A percentile compares a stretch with the other conserved stretches of the same genome.
Evolutionary conservation across 2,113 vertebrate genomes (phyloP).

Genomic region (Oriolus oriolus): DNA sequence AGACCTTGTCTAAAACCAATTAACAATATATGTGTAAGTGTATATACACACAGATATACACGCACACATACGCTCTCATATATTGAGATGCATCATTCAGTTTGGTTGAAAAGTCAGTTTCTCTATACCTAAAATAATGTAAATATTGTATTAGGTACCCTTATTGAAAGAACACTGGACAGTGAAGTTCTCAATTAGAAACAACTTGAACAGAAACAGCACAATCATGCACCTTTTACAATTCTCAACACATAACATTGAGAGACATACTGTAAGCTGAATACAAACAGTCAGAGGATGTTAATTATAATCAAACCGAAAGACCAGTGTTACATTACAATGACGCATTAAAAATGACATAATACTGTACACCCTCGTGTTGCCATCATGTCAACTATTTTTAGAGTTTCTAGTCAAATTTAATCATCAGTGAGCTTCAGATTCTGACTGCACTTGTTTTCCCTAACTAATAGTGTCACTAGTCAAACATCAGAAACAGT

Average conservation of each 20-base stretch:
- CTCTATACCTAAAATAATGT: neutral
- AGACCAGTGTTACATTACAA: neutral
- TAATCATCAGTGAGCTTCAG: neutral
- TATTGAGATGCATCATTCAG: constrained; percentile 69
- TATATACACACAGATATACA: neutral
- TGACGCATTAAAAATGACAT: neutral
- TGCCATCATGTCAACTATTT: neutral
- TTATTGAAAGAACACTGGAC: constrained; percentile 82
- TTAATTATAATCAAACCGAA: constrained; percentile 22
- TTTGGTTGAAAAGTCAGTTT: constrained; percentile 14
- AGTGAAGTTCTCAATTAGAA: constrained; percentile 67
- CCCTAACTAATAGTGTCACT: neutral
- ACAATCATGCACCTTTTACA: constrained; percentile 70
- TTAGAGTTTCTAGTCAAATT: neutral
- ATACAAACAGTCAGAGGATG: constrained; percentile 54
- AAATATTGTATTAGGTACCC: constrained; percentile 66
- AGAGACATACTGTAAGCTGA: constrained; percentile 68
- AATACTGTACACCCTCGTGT: neutral
- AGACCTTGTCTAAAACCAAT: neutral
- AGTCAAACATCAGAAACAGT: neutral
- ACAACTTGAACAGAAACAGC: constrained; percentile 70
- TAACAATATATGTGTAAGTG: neutral
- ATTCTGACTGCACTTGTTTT: neutral
- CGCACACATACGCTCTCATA: neutral
- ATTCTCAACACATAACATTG: constrained; percentile 68